Conservation (phyloP, 1,140 invertebrate genomes). For the Tetramorium parvispinum region DNA sequence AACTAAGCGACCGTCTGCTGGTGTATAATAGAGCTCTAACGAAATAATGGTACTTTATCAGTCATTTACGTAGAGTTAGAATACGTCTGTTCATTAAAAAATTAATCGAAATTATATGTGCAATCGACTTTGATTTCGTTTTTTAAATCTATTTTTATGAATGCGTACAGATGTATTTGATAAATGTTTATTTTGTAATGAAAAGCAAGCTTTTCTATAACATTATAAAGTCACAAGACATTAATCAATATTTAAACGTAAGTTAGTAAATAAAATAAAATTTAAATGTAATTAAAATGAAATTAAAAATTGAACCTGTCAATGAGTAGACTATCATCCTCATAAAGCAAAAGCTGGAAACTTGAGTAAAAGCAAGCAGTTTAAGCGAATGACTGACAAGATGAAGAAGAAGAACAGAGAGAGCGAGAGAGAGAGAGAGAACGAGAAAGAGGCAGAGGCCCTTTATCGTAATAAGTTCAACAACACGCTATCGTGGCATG, state of each 20-base stretch:
- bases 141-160: not conserved
- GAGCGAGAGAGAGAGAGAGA: constrained; percentile 18
- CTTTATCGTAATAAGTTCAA: constrained; percentile 71
- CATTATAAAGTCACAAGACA: not conserved
- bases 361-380: constrained; percentile 8
- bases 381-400: constrained; percentile 5
- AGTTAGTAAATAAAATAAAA: not conserved
- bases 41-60: not conserved
- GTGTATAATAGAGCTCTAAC: not conserved
- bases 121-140: not conserved
- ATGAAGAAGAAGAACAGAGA: not conserved
- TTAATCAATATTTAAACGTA: not conserved
- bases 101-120: not conserved
- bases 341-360: constrained; percentile 24
- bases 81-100: not conserved
- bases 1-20: not conserved
- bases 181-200: not conserved
- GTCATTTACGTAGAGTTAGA: not conserved
- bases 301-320: not conserved
- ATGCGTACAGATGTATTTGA: not conserved
- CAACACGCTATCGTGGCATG: constrained; percentile 59
- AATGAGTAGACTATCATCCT: not conserved
- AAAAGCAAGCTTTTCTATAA: not conserved
- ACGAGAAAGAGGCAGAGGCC: constrained; percentile 6
- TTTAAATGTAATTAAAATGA: not conserved